A percentile compares a stretch with the other conserved stretches of the same genome.
phyloP scores from a whole-genome alignment of 2,888 invertebrate species.

The Drosophila planitibia region DNA sequence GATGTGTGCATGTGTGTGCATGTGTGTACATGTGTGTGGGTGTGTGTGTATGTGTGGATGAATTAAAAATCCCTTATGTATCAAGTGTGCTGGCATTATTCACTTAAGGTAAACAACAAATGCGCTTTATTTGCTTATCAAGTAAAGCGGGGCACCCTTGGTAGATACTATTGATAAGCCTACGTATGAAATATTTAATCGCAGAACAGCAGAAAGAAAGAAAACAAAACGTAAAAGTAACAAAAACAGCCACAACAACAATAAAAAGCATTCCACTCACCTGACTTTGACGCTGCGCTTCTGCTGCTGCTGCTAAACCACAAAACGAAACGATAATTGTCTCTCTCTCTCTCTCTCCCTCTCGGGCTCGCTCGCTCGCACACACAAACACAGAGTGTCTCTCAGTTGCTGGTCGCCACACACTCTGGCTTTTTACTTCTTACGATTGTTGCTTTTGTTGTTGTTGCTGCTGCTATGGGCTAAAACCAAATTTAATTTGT shows the following conservation, averaged over 20 bases:
- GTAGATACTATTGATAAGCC: conserved; percentile 71
- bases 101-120: conserved; percentile 18
- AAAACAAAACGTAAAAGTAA: conserved; percentile 50
- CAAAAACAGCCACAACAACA: conserved; percentile 10
- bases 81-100: conserved; percentile 24
- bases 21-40: conserved; percentile 1
- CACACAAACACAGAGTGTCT: neutral
- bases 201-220: conserved; percentile 36
- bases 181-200: conserved; percentile 75
- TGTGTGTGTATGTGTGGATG: conserved; percentile 9
- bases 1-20: conserved; percentile 11
- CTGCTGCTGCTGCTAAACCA: conserved; percentile 43
- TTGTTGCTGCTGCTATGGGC: conserved; percentile 58
- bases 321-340: conserved; percentile 48
- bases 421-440: conserved; percentile 46
- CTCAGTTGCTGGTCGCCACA: conserved; percentile 26
- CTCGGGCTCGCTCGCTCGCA: conserved; percentile 3
- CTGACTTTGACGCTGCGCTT: conserved; percentile 65
- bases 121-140: conserved; percentile 67
- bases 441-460: conserved; percentile 30
- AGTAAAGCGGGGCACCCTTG: conserved; percentile 65
- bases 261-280: conserved; percentile 61
- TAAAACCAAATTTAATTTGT: conserved; percentile 81
- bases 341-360: conserved; percentile 21
- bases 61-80: conserved; percentile 3